Conservation (phyloP, 2,113 vertebrate genomes). For the Gobius niger region DNA sequence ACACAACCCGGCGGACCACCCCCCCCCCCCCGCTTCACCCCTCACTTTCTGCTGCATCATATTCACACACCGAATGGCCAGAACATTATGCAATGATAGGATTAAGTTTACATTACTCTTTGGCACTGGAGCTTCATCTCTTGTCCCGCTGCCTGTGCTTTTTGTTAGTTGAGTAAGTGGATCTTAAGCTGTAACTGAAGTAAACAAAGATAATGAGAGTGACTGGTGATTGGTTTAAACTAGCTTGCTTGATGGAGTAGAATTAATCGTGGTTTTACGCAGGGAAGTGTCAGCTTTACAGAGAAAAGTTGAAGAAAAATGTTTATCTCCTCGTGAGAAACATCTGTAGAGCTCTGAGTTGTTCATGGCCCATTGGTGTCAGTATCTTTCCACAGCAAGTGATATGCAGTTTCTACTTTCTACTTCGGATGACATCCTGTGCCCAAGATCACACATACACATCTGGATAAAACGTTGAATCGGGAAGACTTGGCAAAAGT, state of each 20-base stretch:
- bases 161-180: neutral
- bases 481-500: no score
- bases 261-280: neutral
- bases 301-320: neutral
- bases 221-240: neutral
- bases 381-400: no score
- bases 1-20: conserved; percentile 29
- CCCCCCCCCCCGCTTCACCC: neutral
- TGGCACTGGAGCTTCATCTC: neutral
- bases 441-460: no score
- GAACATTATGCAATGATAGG: neutral
- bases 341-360: no score
- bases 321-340: no score
- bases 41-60: neutral
- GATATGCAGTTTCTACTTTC: no score
- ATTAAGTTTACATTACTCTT: conserved; percentile 3
- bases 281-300: neutral
- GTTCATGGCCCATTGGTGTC: no score
- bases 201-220: neutral
- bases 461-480: no score
- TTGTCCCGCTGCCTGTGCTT: neutral
- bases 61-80: neutral
- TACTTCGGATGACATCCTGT: no score
- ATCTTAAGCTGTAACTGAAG: conserved; percentile 2
- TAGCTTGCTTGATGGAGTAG: neutral